Evolutionary conservation across 2,797 vertebrate species (phyloP), one percentile per base, ranked within the genome.

Genomic region (Borostomias antarcticus): DNA sequence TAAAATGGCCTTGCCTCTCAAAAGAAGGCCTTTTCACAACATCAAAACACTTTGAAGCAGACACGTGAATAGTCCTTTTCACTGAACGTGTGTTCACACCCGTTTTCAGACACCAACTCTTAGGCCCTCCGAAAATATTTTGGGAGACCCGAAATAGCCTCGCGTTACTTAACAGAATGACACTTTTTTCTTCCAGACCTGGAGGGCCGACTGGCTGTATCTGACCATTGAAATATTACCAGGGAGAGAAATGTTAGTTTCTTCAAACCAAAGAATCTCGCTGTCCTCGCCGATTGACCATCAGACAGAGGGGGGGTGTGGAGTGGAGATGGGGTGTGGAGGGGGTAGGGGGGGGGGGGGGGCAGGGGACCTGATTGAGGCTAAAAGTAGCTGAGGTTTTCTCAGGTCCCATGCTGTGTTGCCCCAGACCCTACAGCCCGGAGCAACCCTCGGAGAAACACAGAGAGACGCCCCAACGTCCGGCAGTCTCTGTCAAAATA

Each of bases 111-210:
- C 71, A 83, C 84, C 25, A 29, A 13, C 29, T 33, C 19, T 45
- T 50, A 43, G 62, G 60, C 67, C 52, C 51, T 75, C 76, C 76
- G 85, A 90, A 90, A 92, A 91, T 91, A 90, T 92, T 91, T 91
- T 88, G 77, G 80, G 76, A 89, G 90, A 45, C 84, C 89, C 76
- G 79, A 92, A 93, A 92, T 91, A 91, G 84, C 78, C 80, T 82
- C 72, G 82, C 79, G 84, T 77, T 53, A 87, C 85, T 82, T 69
- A 70, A 77, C 78, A 76, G 77, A 74, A 80, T 73, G 80, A 81
- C 76, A 84, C 64, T 33, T 77, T 79, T 85, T 82, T 45, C 83
- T 82, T 74, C 78, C 64, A 85, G 72, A 35, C 69, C 78, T 60
- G 62, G 82, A 80, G 61, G 72, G 80, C 82, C 47, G 72, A 70